Percentiles rank a stretch among this genome's conserved stretches.
Evolutionary conservation across 1,140 invertebrate species (phyloP).

Genomic region (Samia ricini): DNA sequence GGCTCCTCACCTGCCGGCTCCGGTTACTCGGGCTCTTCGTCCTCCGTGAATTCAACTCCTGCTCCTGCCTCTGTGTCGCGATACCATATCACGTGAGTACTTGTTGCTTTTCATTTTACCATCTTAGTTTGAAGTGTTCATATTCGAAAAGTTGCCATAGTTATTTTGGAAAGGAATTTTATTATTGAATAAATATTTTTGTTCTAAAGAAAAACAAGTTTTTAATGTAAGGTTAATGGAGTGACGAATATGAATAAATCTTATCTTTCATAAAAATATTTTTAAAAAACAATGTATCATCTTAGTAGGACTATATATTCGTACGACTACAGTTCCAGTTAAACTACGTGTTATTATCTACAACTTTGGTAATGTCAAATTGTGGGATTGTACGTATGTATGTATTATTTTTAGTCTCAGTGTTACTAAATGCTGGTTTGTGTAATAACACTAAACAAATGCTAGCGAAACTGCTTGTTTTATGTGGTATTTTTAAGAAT

Average conservation of each 20-base stretch:
- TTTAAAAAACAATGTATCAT: background rate
- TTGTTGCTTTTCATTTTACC: background rate
- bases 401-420: conserved; percentile 5
- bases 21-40: conserved; percentile 79
- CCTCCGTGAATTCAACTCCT: conserved; percentile 79
- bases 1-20: conserved; percentile 79
- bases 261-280: background rate
- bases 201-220: background rate
- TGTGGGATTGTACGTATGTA: background rate
- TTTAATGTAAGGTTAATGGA: background rate
- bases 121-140: background rate
- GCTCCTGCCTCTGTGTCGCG: conserved; percentile 70
- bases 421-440: conserved; percentile 3
- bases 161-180: background rate
- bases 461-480: conserved; percentile 9
- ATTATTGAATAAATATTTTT: background rate
- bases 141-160: background rate
- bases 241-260: background rate
- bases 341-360: background rate
- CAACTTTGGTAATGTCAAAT: background rate
- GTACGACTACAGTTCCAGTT: too few relatives aligned
- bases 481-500: conserved; percentile 2
- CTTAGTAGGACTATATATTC: too few relatives aligned
- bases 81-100: conserved; percentile 73
- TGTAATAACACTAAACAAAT: background rate